Conservation (phyloP, 1,140 invertebrate species). For the Eupristina koningsbergeri region DNA sequence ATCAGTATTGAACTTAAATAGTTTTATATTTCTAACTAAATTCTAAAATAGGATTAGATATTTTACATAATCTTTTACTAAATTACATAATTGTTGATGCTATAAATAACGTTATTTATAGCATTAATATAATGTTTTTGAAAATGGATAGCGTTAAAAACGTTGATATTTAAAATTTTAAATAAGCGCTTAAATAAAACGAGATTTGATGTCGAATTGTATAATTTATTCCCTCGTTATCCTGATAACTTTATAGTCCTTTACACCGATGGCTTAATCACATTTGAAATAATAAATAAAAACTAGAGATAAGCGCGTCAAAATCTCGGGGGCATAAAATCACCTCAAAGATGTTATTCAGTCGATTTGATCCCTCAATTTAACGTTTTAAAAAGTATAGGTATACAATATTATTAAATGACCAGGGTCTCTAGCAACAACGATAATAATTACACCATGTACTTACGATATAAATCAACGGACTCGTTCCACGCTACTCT, state of each 20-base stretch:
- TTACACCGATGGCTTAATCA: not conserved
- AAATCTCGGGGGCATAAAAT: not conserved
- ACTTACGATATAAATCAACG: constrained; percentile 50
- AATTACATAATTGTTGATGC: too few relatives aligned
- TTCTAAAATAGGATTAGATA: too few relatives aligned
- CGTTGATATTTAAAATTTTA: too few relatives aligned
- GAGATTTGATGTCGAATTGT: not conserved
- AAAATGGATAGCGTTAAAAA: too few relatives aligned
- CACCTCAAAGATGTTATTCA: not conserved
- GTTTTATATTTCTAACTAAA: too few relatives aligned
- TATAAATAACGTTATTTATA: too few relatives aligned
- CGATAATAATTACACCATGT: constrained; percentile 7
- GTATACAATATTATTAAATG: not conserved
- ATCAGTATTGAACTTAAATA: too few relatives aligned
- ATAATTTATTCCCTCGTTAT: not conserved
- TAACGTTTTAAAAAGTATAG: constrained; percentile 50
- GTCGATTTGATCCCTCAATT: constrained; percentile 67
- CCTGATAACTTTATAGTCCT: not conserved
- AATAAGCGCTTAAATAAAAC: too few relatives aligned
- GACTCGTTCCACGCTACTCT: not conserved
- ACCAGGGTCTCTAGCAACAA: not conserved
- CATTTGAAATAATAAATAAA: not conserved
- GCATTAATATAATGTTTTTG: too few relatives aligned
- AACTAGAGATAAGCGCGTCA: not conserved
- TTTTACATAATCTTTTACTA: too few relatives aligned